Percentiles rank a stretch among this genome's conserved stretches.
These are phyloP conservation scores for Ridgeia piscesae DNA, from an alignment of 1,140 invertebrate genomes.

Conservation along the genomic window DNA sequence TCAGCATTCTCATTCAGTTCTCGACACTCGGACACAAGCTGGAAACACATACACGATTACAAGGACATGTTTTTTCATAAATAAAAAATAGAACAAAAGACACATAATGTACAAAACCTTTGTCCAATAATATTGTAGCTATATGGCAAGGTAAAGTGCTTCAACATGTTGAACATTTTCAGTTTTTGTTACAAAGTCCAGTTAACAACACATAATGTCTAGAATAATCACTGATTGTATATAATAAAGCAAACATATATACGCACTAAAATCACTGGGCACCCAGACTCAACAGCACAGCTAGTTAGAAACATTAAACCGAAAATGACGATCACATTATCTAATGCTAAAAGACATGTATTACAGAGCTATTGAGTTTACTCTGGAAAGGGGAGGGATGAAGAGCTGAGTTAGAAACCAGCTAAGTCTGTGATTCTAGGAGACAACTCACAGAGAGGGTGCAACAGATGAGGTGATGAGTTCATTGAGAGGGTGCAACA, in stretches of 20 bases:
- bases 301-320: no score
- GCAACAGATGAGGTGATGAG: no score
- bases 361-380: not conserved
- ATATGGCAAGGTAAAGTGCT: not conserved
- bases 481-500: no score
- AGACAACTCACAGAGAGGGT: no score
- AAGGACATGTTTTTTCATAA: not conserved
- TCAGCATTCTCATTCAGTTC: constrained; percentile 51
- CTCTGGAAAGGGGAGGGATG: no score
- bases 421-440: no score
- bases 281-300: no score
- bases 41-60: constrained; percentile 9
- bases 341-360: not conserved
- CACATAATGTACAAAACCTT: not conserved
- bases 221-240: not conserved
- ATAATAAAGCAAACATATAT: not conserved
- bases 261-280: no score
- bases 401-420: no score
- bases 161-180: not conserved
- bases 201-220: not conserved
- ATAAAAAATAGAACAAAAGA: not conserved
- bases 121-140: not conserved
- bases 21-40: constrained; percentile 53
- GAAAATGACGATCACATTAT: not conserved
- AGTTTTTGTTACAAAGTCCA: not conserved